Percentiles rank a stretch among this genome's conserved stretches.
Conservation (phyloP, 2,888 invertebrate species). For the Homarus gammarus region DNA sequence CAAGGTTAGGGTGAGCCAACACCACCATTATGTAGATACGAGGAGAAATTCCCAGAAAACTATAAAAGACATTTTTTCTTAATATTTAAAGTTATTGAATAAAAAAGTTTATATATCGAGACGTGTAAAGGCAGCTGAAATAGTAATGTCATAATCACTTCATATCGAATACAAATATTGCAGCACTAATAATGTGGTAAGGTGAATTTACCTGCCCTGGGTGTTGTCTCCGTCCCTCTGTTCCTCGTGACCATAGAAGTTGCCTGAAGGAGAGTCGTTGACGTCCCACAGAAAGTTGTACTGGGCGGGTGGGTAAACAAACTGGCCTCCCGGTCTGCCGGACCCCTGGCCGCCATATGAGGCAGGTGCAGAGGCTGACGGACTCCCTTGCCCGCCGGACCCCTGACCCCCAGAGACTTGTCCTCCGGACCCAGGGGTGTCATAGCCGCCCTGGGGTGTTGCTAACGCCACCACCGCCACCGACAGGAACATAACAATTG, state of each 20-base stretch:
- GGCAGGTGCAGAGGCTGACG: background rate
- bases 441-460: background rate
- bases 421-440: background rate
- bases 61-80: no score
- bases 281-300: slow-evolving; percentile 74
- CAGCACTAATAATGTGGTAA: background rate
- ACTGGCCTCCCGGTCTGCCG: background rate
- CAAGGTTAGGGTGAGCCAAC: no score
- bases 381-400: background rate
- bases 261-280: slow-evolving; percentile 64
- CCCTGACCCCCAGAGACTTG: background rate
- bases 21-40: no score
- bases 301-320: slow-evolving; percentile 33
- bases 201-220: slow-evolving; percentile 47
- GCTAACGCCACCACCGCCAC: background rate
- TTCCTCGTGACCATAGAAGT: slow-evolving; percentile 73
- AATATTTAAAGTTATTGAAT: no score
- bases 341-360: background rate
- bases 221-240: slow-evolving; percentile 69
- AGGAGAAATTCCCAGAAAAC: no score
- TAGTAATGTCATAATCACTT: no score
- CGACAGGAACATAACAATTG: background rate
- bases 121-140: no score
- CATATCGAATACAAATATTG: no score
- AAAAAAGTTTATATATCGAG: no score